Evolutionary conservation across 2,888 invertebrate genomes (phyloP).

Genomic region (Hydroisotoma schaefferi): DNA sequence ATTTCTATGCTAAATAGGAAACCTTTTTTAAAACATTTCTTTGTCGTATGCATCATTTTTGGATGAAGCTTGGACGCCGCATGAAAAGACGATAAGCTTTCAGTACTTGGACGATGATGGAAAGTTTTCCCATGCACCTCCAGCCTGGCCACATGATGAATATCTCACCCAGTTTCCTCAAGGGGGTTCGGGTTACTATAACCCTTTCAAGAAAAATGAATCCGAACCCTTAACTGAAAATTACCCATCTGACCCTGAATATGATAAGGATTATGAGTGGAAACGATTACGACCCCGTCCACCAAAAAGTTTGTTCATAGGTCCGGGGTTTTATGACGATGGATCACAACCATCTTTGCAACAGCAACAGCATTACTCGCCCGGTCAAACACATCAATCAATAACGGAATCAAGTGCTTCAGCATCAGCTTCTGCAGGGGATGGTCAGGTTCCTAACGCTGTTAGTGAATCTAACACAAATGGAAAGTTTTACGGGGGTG

Average conservation of each 20-base stretch:
- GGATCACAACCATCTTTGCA: too few species aligned
- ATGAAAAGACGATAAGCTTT: constrained; percentile 34
- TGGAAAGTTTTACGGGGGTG: constrained; percentile 13
- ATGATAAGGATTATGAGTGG: constrained; percentile 26
- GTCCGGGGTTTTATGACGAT: constrained; percentile 29
- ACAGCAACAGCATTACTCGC: not conserved
- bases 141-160: constrained; percentile 34
- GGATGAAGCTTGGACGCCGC: constrained; percentile 23
- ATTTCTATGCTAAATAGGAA: not conserved
- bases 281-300: constrained; percentile 21
- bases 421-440: not conserved
- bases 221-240: not conserved
- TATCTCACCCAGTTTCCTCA: constrained; percentile 18
- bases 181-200: too few species aligned
- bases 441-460: constrained; percentile 13
- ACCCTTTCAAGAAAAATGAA: too few species aligned
- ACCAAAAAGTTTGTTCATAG: constrained; percentile 16
- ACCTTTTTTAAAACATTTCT: not conserved
- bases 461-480: constrained; percentile 18
- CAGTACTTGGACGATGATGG: constrained; percentile 28
- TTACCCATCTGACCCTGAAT: not conserved
- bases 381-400: constrained; percentile 15
- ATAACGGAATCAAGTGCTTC: constrained; percentile 17
- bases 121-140: constrained; percentile 23
- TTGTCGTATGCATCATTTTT: too few species aligned